phyloP scores from a whole-genome alignment of 1,140 invertebrate species.

The Aricia agestis region DNA sequence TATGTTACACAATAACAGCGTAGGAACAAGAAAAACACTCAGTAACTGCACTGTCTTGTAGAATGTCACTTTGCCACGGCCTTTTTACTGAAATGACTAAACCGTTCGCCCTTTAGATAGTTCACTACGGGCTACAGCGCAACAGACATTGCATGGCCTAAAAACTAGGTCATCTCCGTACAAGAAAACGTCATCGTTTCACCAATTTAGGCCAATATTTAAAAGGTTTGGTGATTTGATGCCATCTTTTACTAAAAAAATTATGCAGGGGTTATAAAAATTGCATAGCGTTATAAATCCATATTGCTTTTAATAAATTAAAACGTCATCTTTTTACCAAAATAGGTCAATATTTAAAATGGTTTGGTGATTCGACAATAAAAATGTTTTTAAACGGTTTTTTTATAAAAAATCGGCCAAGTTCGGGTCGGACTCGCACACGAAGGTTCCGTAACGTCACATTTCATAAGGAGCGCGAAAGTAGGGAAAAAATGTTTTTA shows the following conservation, averaged over 20 bases:
- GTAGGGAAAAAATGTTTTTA: too few species aligned
- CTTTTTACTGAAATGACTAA: constrained; percentile 3
- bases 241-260: neutral
- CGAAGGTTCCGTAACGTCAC: too few species aligned
- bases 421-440: too few species aligned
- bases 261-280: too few species aligned
- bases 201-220: neutral
- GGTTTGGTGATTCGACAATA: too few species aligned
- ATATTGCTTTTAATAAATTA: too few species aligned
- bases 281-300: too few species aligned
- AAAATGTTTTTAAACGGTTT: too few species aligned
- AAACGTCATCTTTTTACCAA: too few species aligned
- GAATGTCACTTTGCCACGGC: neutral
- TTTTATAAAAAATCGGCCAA: too few species aligned
- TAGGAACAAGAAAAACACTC: neutral
- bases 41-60: neutral
- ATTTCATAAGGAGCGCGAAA: too few species aligned
- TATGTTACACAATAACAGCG: neutral
- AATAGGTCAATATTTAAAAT: too few species aligned
- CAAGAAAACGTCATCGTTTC: neutral
- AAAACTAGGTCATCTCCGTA: neutral
- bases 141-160: neutral
- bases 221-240: neutral
- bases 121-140: neutral
- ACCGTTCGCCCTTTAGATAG: constrained; percentile 2